Base-by-base conservation (phyloP, 2,888 invertebrate species). In the Lagria hirta region DNA sequence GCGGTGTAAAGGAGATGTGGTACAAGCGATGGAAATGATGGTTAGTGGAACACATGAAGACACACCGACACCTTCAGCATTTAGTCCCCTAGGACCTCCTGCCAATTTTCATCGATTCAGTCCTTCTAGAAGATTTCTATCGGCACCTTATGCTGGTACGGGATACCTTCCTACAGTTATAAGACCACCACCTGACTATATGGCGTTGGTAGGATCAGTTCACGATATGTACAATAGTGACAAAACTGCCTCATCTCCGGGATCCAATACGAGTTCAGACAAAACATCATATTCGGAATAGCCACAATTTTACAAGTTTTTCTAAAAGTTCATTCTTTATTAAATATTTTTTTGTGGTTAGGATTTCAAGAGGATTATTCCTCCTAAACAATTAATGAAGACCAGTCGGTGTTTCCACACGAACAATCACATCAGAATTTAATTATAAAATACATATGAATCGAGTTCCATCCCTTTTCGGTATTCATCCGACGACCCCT, bases 1-100 rank as follows among this genome's bases (percentile, higher is more conserved):
- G 53, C 69, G 81, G 55, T 71, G 70, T 58, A 78, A 76, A 52
- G 92, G 92, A 0, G 94, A 96, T 66, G 88, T 93, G 0, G 83
- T 95, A 0, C 87, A 91, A 56, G 93, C 95, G 0, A 95, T 96
- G 82, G 95, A 96, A 65, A 82, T 88, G 65, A 84, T 96, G 78
- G 79, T 90, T 7, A 83, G 84, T 49, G 59, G 61, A 3, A 45
- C 47, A 20, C 62, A 60, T 38, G 65, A 63, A 32, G 73, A 46
- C 52, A 62, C 42, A 40, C 66, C 47, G 40, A 64, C 62, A 47
- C 73, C 56, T 41, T 88, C 88, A 0, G 89, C 89, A 4, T 90
- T 89, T 66, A 87, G 88, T 1, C 89, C 89, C 0, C 66, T 89
- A 50, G 81, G 78, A 3, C 81, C 74, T 6, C 67, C 69, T 7